Evolutionary conservation across 2,888 invertebrate genomes (phyloP).

Genomic region (Yponomeuta plumbellus): DNA sequence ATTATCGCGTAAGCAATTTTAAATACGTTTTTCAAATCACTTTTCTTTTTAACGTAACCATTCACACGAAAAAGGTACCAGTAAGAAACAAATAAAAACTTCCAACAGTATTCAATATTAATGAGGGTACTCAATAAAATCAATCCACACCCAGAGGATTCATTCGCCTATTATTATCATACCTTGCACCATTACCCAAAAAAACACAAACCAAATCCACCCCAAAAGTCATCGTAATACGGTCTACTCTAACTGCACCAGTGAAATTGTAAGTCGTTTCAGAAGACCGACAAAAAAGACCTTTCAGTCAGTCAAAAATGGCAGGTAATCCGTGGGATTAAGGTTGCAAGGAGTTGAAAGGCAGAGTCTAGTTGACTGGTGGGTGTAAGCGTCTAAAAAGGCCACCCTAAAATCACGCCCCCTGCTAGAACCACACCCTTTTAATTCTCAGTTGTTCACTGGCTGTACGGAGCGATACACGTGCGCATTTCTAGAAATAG

Average conservation of each 20-base stretch:
- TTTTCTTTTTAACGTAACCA: neutral
- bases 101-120: neutral
- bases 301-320: neutral
- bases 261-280: neutral
- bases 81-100: neutral
- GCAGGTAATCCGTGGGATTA: slow-evolving; percentile 13
- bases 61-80: neutral
- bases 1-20: too few relatives aligned
- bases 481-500: slow-evolving; percentile 23
- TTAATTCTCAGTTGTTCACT: slow-evolving; percentile 44
- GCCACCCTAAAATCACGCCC: slow-evolving; percentile 57
- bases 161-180: slow-evolving; percentile 4
- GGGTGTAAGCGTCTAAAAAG: slow-evolving; percentile 38
- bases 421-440: slow-evolving; percentile 66
- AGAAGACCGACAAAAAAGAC: neutral
- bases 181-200: neutral
- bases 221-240: neutral
- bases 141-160: neutral
- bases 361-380: slow-evolving; percentile 16
- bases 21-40: too few relatives aligned
- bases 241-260: neutral
- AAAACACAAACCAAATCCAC: neutral
- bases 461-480: slow-evolving; percentile 34
- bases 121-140: slow-evolving; percentile 11
- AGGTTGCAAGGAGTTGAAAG: slow-evolving; percentile 16